phyloP scores from a whole-genome alignment of 2,888 invertebrate genomes.

The Ypsolopha scabrella region DNA sequence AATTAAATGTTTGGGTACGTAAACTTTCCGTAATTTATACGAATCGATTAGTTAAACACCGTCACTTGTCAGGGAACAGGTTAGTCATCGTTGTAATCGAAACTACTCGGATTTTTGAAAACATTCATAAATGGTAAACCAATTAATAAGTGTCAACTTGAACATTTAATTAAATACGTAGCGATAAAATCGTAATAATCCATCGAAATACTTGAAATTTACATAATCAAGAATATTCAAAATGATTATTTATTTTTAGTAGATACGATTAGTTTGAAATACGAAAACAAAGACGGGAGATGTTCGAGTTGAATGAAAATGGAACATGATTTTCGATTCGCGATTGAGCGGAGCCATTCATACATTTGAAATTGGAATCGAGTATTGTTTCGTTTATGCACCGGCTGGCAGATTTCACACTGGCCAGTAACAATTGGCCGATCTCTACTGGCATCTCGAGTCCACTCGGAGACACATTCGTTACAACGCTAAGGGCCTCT shows the following conservation, averaged over 20 bases:
- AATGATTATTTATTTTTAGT: constrained; percentile 6
- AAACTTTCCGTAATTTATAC: constrained; percentile 32
- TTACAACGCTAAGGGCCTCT: constrained; percentile 59
- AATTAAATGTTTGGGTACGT: constrained; percentile 7
- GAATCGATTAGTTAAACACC: constrained; percentile 44
- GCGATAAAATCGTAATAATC: constrained; percentile 35
- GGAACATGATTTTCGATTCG: constrained; percentile 2
- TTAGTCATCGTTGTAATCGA: constrained; percentile 35
- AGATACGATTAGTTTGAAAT: constrained; percentile 12
- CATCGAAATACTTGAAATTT: not conserved
- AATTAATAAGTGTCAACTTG: constrained; percentile 60
- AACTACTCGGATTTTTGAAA: constrained; percentile 30
- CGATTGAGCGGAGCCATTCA: constrained; percentile 9
- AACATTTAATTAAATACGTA: constrained; percentile 49
- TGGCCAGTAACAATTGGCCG: constrained; percentile 44
- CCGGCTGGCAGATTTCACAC: constrained; percentile 44
- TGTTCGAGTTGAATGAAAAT: constrained; percentile 1
- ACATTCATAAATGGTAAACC: constrained; percentile 42
- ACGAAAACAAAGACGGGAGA: not conserved
- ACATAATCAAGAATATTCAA: not conserved
- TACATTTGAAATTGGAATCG: constrained; percentile 20
- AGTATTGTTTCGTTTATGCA: constrained; percentile 23
- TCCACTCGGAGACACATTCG: constrained; percentile 34
- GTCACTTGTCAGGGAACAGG: constrained; percentile 45
- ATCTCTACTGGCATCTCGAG: constrained; percentile 46